Evolutionary conservation across 2,888 invertebrate species (phyloP), one percentile per base, ranked within the genome.

Genomic region (Latrodectus hesperus): DNA sequence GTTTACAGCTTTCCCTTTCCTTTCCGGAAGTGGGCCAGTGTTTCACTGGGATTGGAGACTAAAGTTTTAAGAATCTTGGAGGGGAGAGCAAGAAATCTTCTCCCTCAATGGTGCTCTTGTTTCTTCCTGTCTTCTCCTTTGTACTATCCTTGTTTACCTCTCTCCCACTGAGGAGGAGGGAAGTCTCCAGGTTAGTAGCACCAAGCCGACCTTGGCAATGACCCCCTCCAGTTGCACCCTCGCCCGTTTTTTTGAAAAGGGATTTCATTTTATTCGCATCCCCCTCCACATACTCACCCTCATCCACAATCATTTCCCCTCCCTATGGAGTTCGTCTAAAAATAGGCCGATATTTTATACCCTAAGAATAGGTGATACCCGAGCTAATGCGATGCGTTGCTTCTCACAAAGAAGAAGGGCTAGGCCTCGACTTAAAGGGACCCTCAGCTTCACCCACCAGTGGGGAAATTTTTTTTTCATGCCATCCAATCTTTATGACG

Each of bases 1-100:
- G 82, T 88, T 88, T 88, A 78, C 82, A 74, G 87, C 87, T 88
- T 88, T 88, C 78, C 74, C 82, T 88, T 88, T 88, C 78, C 52
- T 68, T 78, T 70, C 26, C 87, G 82, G 87, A 82, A 88, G 82
- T 88, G 78, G 82, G 87, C 82, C 82, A 88, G 78, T 86, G 67
- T 75, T 60, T 74, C 70, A 80, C 22, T 74, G 67, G 70, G 22
- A 55, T 70, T 49, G 65, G 65, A 72, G 77, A 60, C 26, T 52
- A 67, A 64, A 10, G 26, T 11, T 22, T n/a, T 75, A 9, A 60
- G 10, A 49, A n/a, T 55, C 16, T 52, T 49, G 51, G 74, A 70
- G 78, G 78, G 51, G 55, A 12, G 22, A 55, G 22, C 1, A 22
- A 22, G 22, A 22, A n/a, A 65, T 71, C 70, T 65, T 49, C 17